phyloP scores from a whole-genome alignment of 2,888 invertebrate genomes.

The Apotomis capreana region DNA sequence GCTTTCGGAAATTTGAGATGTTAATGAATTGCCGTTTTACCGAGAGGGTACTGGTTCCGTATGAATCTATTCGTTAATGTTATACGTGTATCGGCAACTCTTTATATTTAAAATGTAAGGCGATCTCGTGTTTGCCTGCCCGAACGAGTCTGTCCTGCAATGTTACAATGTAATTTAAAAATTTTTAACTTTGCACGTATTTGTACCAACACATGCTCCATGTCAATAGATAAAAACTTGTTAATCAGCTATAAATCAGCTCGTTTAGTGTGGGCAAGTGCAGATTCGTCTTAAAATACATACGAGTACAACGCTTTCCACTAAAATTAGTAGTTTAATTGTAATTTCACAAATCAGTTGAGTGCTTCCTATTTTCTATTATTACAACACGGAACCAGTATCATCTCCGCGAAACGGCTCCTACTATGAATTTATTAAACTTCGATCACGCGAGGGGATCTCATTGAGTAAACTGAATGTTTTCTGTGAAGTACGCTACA shows the following conservation, averaged over 20 bases:
- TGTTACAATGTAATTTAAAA: neutral
- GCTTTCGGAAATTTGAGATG: conserved; percentile 41
- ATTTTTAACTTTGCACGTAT: neutral
- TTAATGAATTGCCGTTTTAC: conserved; percentile 30
- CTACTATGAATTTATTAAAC: conserved; percentile 54
- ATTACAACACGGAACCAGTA: conserved; percentile 46
- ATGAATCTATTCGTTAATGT: neutral
- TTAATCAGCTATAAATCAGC: neutral
- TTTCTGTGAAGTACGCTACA: conserved; percentile 56
- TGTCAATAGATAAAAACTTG: neutral
- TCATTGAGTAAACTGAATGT: conserved; percentile 52
- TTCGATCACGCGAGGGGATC: conserved; percentile 68
- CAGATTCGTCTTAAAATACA: neutral
- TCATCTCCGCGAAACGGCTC: conserved; percentile 53
- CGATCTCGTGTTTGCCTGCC: neutral
- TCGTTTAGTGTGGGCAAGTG: neutral
- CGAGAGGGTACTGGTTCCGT: conserved; percentile 21
- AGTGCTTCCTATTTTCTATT: neutral
- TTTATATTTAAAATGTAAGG: neutral
- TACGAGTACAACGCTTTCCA: neutral
- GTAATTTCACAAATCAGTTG: neutral
- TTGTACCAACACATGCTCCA: neutral
- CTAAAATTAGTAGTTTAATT: neutral
- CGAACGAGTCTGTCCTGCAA: neutral
- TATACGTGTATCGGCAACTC: neutral